A percentile compares a stretch with the other conserved stretches of the same genome.
phyloP scores from a whole-genome alignment of 92 coral and sea anemone species.

The Chrysogorgia sp. region DNA sequence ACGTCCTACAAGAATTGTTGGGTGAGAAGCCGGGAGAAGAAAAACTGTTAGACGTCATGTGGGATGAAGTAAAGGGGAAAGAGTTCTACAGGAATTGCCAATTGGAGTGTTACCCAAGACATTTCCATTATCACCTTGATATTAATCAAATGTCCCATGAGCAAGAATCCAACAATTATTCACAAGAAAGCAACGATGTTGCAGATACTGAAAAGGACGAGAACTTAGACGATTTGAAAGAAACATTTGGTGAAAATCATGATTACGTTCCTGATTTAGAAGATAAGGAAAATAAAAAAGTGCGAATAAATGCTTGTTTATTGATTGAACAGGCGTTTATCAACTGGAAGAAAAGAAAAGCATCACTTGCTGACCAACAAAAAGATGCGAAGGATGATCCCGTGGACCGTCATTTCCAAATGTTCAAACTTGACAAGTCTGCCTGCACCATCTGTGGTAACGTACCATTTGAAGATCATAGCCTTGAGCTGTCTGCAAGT shows the following conservation, averaged over 20 bases:
- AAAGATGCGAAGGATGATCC: conserved; percentile 6
- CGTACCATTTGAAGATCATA: conserved; percentile 6
- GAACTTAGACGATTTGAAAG: neutral
- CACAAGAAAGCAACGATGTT: neutral
- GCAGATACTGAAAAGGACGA: neutral
- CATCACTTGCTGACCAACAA: neutral
- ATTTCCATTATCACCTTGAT: conserved; percentile 14
- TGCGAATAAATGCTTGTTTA: neutral
- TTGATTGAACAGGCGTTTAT: neutral
- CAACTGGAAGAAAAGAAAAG: neutral
- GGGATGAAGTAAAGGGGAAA: conserved; percentile 45
- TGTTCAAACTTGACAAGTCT: conserved; percentile 69
- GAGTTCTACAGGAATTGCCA: neutral
- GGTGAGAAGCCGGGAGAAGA: conserved; percentile 55
- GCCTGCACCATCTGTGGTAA: conserved; percentile 76
- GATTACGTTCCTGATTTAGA: neutral
- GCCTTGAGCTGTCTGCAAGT: neutral
- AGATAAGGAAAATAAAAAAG: neutral
- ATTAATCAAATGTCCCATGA: neutral
- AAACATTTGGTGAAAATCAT: neutral
- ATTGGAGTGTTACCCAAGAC: neutral
- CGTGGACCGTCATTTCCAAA: conserved; percentile 41
- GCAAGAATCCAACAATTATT: neutral
- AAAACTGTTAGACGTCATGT: conserved; percentile 64
- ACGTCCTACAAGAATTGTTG: conserved; percentile 56